Evolutionary conservation across 1,140 invertebrate genomes (phyloP).

Genomic region (Trichogramma pretiosum): DNA sequence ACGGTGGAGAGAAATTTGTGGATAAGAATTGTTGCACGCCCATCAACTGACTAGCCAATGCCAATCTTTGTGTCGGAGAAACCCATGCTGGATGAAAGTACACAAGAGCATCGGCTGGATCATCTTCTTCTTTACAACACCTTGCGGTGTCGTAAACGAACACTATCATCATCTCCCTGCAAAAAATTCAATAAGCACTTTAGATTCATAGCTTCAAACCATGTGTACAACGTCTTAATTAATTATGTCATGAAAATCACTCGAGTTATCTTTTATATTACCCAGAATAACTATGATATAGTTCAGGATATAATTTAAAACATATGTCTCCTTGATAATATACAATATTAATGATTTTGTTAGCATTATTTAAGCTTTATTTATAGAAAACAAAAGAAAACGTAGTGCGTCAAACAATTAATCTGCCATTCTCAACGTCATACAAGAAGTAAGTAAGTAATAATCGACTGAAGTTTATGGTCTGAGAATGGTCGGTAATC

Average conservation of each 20-base stretch:
- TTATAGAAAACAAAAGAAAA: not conserved
- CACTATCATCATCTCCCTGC: conserved; percentile 77
- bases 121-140: conserved; percentile 69
- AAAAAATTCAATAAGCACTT: conserved; percentile 28
- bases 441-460: not conserved
- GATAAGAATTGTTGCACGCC: conserved; percentile 69
- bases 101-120: conserved; percentile 75
- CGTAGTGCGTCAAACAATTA: not conserved
- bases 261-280: not conserved
- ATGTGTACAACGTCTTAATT: not conserved
- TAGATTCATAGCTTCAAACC: conserved; percentile 3
- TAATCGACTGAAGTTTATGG: not conserved
- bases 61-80: conserved; percentile 67
- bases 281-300: not conserved
- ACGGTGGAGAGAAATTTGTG: conserved; percentile 62
- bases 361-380: conserved; percentile 7
- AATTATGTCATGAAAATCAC: too few species aligned
- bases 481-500: not conserved
- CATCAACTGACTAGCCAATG: conserved; percentile 73
- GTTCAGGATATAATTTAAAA: not conserved
- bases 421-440: not conserved
- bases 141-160: conserved; percentile 77
- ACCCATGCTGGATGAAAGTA: conserved; percentile 84
- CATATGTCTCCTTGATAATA: not conserved
- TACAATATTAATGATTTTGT: not conserved